Evolutionary conservation across 2,113 vertebrate genomes (phyloP).

Genomic region (Chaetodon trifascialis): DNA sequence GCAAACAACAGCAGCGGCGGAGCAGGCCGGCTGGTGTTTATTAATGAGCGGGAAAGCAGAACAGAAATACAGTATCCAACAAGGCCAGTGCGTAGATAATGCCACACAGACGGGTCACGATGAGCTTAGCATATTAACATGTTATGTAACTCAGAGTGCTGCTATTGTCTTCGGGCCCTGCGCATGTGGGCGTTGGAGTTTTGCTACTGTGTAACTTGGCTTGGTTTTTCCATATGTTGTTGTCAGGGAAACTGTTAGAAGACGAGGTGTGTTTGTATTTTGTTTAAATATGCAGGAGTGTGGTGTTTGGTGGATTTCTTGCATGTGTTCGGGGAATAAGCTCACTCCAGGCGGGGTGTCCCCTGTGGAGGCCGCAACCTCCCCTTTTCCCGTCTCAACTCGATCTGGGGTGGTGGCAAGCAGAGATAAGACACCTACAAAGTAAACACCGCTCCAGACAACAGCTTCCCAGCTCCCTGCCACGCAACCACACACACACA

Average conservation of each 20-base stretch:
- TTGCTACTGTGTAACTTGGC: slow-evolving; percentile 11
- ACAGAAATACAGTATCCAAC: slow-evolving; percentile 39
- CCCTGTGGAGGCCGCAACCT: slow-evolving; percentile 26
- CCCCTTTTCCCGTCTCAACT: slow-evolving; percentile 7
- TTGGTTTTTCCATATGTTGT: slow-evolving; percentile 5
- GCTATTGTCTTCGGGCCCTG: slow-evolving; percentile 48
- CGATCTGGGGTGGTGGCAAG: slow-evolving; percentile 33
- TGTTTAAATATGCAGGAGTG: slow-evolving; percentile 16
- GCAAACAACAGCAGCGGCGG: slow-evolving; percentile 26
- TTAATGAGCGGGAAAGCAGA: slow-evolving; percentile 54
- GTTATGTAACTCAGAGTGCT: slow-evolving; percentile 67
- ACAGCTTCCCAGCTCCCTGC: slow-evolving; percentile 2
- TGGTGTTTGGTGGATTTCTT: not conserved
- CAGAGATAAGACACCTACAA: slow-evolving; percentile 62
- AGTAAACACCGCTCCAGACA: slow-evolving; percentile 38
- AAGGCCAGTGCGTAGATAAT: slow-evolving; percentile 69
- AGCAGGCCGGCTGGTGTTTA: slow-evolving; percentile 40
- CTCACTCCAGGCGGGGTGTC: not conserved
- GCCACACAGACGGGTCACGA: slow-evolving; percentile 67
- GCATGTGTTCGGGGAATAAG: slow-evolving; percentile 35
- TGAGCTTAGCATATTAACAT: slow-evolving; percentile 73
- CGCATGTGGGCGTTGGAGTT: slow-evolving; percentile 34
- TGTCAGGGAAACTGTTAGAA: slow-evolving; percentile 1
- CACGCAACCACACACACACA: not conserved
- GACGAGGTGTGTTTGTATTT: slow-evolving; percentile 18